These are phyloP conservation scores for Phoeniculus purpureus DNA, from an alignment of 2,797 vertebrate species.

Conservation along the genomic window DNA sequence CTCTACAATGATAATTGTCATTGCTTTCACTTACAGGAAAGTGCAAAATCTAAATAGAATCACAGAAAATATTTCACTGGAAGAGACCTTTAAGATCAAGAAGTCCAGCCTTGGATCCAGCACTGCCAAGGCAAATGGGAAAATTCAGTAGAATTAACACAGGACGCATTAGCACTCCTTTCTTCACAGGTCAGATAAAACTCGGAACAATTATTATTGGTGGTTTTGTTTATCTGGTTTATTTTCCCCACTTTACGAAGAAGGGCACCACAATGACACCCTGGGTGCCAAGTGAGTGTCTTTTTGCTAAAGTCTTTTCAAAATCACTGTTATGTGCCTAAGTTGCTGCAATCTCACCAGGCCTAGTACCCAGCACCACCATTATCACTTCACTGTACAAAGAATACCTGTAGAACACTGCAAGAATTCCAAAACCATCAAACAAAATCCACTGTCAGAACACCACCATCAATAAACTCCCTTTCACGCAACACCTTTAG, in stretches of 20 bases:
- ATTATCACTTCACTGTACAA: neutral
- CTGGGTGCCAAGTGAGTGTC: neutral
- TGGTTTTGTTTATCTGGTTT: neutral
- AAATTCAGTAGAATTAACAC: neutral
- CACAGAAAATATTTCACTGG: too few relatives aligned
- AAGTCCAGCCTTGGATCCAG: too few relatives aligned
- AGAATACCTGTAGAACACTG: neutral
- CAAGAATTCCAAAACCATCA: neutral
- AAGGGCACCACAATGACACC: neutral
- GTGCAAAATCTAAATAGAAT: neutral
- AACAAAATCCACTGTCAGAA: neutral
- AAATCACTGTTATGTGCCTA: neutral
- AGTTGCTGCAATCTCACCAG: neutral
- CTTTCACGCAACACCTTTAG: neutral
- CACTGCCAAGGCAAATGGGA: neutral
- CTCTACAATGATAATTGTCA: neutral
- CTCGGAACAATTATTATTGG: neutral
- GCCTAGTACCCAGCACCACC: neutral
- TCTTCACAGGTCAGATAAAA: neutral
- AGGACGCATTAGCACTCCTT: neutral
- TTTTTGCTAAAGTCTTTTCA: neutral
- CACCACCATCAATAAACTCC: neutral
- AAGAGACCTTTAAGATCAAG: too few relatives aligned
- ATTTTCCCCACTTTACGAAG: neutral
- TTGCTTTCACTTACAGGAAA: neutral